Conservation (phyloP, 2,888 invertebrate species). For the Schizotus pectinicornis region DNA sequence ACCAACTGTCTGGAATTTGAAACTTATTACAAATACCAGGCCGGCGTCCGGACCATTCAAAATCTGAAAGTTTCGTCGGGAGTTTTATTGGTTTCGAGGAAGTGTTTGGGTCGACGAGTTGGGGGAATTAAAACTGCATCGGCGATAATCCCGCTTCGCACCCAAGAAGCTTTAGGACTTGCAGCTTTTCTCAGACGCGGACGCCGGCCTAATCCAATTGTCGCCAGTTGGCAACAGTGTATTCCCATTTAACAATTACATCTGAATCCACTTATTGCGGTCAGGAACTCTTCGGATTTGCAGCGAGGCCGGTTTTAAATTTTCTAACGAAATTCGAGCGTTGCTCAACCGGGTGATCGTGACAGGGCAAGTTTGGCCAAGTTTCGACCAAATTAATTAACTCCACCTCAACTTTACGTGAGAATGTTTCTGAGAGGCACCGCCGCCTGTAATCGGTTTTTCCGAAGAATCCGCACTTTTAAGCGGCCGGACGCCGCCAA, state of each 20-base stretch:
- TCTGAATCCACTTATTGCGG: slow-evolving; percentile 45
- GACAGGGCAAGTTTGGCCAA: slow-evolving; percentile 17
- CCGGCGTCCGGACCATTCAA: background rate
- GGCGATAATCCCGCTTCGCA: slow-evolving; percentile 24
- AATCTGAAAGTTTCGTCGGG: slow-evolving; percentile 4
- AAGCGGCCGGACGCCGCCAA: too few relatives aligned
- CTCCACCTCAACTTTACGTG: background rate
- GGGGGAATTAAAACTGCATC: slow-evolving; percentile 22
- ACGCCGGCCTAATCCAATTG: slow-evolving; percentile 38
- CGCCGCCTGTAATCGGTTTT: too few relatives aligned
- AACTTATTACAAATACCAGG: slow-evolving; percentile 29
- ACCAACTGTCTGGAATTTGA: slow-evolving; percentile 29
- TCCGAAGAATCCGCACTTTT: too few relatives aligned
- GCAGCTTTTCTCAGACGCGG: slow-evolving; percentile 31
- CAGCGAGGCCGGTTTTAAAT: slow-evolving; percentile 5
- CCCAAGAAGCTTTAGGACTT: slow-evolving; percentile 30
- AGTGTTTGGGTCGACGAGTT: slow-evolving; percentile 17
- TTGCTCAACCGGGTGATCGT: slow-evolving; percentile 1
- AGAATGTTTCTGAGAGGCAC: too few relatives aligned
- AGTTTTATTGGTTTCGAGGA: too few relatives aligned
- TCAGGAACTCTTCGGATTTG: slow-evolving; percentile 33
- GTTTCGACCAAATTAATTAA: slow-evolving; percentile 21
- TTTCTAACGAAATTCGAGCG: slow-evolving; percentile 8
- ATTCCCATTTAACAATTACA: slow-evolving; percentile 47
- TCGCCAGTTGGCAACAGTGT: slow-evolving; percentile 35